phyloP scores from a whole-genome alignment of 2,113 vertebrate genomes.

The Prionailurus viverrinus region DNA sequence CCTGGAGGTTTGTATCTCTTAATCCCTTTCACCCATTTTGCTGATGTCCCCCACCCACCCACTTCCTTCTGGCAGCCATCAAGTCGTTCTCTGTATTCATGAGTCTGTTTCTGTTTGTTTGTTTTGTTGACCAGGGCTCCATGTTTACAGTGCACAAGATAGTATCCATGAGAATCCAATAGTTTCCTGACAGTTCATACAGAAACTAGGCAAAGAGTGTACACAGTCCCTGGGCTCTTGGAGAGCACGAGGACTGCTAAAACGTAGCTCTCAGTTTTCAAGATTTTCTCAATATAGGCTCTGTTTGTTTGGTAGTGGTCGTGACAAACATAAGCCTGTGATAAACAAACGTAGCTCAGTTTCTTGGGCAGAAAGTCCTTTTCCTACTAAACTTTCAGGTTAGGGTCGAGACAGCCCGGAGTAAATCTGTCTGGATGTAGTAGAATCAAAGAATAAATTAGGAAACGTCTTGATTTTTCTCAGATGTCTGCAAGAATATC shows the following conservation, averaged over 20 bases:
- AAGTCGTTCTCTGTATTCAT: background rate
- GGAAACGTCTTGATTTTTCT: background rate
- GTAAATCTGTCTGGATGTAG: background rate
- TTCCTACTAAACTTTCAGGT: background rate
- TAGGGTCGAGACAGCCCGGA: background rate
- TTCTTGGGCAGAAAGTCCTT: background rate
- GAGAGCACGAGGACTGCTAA: background rate
- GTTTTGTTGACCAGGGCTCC: background rate
- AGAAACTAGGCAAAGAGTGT: too few relatives aligned
- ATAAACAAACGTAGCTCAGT: background rate
- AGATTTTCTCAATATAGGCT: background rate
- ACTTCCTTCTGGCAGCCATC: background rate
- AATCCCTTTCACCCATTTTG: background rate
- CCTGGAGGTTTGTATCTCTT: background rate
- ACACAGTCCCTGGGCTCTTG: background rate
- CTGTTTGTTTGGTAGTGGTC: background rate
- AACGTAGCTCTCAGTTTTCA: accelerated
- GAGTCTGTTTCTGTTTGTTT: background rate
- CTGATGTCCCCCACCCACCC: background rate
- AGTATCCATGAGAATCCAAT: background rate
- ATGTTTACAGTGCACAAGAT: background rate
- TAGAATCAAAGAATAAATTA: background rate
- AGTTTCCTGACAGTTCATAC: background rate
- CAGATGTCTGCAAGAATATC: background rate
- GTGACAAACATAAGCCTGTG: background rate